A percentile compares a stretch with the other conserved stretches of the same genome.
Conservation (phyloP, 64 coral and sea anemone genomes). For the Orbicella faveolata region DNA sequence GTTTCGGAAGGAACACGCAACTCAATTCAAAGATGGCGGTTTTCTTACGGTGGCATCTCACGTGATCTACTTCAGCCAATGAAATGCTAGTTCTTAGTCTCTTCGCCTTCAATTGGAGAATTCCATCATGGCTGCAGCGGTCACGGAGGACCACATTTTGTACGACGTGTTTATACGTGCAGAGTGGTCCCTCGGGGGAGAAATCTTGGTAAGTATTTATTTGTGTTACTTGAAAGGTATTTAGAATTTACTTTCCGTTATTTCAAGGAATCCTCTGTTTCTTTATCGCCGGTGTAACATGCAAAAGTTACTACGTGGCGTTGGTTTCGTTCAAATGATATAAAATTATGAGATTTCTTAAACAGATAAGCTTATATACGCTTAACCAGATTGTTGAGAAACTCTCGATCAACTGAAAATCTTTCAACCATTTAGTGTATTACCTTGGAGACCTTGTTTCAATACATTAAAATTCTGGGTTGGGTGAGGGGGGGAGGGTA, state of each 20-base stretch:
- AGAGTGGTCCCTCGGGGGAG: constrained; percentile 92
- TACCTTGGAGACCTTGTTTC: no score
- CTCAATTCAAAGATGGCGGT: constrained; percentile 69
- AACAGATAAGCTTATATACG: no score
- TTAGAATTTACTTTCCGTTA: not conserved
- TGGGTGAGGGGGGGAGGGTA: no score
- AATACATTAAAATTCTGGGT: no score
- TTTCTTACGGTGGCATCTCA: constrained; percentile 43
- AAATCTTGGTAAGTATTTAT: constrained; percentile 71
- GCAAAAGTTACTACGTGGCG: no score
- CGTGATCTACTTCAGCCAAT: constrained; percentile 57
- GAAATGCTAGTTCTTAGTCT: not conserved
- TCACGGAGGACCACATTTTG: constrained; percentile 74
- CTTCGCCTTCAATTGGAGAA: not conserved
- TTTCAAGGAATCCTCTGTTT: not conserved
- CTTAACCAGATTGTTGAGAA: no score
- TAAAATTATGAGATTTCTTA: no score
- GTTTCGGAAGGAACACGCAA: no score
- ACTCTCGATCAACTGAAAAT: no score
- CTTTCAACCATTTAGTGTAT: no score
- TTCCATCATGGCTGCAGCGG: constrained; percentile 80
- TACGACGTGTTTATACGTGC: constrained; percentile 92
- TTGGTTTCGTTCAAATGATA: no score
- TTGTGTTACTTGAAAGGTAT: not conserved
- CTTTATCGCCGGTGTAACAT: not conserved